Percentiles rank a stretch among this genome's conserved stretches.
These are phyloP conservation scores for Aphelocoma coerulescens DNA, from an alignment of 2,113 vertebrate species.

Conservation along the genomic window DNA sequence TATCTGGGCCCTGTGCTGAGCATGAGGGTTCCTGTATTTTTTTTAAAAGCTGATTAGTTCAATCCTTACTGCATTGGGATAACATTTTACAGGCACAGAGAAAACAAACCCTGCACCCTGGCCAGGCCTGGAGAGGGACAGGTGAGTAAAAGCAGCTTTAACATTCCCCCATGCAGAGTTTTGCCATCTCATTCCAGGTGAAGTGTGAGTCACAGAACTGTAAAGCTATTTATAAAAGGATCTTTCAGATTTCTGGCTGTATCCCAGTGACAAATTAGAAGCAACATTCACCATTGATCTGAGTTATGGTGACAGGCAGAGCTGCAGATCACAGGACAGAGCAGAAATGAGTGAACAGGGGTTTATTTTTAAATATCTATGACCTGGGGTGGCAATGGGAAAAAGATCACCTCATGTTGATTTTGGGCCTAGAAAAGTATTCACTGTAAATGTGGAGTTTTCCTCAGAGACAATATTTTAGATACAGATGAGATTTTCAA, in stretches of 20 bases:
- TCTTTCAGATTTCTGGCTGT: not conserved
- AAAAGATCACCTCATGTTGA: not conserved
- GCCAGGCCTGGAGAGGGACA: not conserved
- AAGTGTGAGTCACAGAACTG: slow-evolving; percentile 1
- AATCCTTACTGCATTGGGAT: not conserved
- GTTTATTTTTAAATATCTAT: not conserved
- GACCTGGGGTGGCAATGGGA: not conserved
- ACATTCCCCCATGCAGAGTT: not conserved
- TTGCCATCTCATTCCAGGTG: not conserved
- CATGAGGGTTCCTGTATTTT: not conserved
- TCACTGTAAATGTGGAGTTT: not conserved
- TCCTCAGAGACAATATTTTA: not conserved
- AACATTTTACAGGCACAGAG: not conserved
- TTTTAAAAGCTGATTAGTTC: not conserved
- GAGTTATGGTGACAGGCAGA: not conserved
- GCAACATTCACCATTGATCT: not conserved
- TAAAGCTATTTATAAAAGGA: slow-evolving; percentile 2
- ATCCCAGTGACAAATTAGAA: slow-evolving; percentile 3
- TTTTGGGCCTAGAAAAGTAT: not conserved
- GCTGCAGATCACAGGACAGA: not conserved
- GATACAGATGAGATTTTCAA: not conserved
- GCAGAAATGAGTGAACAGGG: not conserved
- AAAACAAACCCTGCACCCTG: not conserved
- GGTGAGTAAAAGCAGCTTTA: not conserved
- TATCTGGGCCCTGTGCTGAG: not conserved